Base-by-base conservation (phyloP, 2,888 invertebrate species). In the Mesorhabditis spiculigera region DNA sequence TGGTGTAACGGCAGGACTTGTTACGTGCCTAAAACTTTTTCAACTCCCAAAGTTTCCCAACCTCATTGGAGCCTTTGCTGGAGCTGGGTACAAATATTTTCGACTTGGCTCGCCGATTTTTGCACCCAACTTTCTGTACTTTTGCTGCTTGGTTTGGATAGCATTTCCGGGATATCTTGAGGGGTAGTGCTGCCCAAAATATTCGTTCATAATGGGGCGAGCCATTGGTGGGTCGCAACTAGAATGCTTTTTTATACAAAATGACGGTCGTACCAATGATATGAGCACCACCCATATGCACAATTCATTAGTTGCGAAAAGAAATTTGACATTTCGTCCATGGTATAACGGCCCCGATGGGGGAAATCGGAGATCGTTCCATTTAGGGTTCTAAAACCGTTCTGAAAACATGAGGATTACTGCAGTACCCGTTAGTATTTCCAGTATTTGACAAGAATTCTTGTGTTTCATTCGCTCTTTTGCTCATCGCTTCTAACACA, bases 311-410 rank as follows among this genome's bases (percentile, higher is more conserved):
- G 58, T n/a, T 50, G 58, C 1, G 58, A 10, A 50, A 50, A 50
- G 58, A 50, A 50, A n/a, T 50, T 50, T n/a, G 58, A 50, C 58
- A 50, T 50, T n/a, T 50, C 58, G n/a, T 50, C 58, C 58, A 50
- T 50, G n/a, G 8, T 50, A 50, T 50, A 50, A 13, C 58, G 58
- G 8, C 58, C 58, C 2, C 58, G 58, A 50, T 50, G n/a, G 58
- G 58, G 58, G n/a, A 50, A 50, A 50, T 50, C 58, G 10, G 58
- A 50, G n/a, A 50, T 50, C 1, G 58, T 50, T 13, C 58, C n/a
- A 50, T 50, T 50, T 10, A 50, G 10, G n/a, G 58, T 50, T 13
- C 58, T 50, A n/a, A n/a, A 50, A 50, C 8, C n/a, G 58, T 50
- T 10, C 8, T 13, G n/a, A 13, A n/a, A 13, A 13, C n/a, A 50